Conservation (phyloP, 2,797 vertebrate species). For the Hephaestus fuliginosus region DNA sequence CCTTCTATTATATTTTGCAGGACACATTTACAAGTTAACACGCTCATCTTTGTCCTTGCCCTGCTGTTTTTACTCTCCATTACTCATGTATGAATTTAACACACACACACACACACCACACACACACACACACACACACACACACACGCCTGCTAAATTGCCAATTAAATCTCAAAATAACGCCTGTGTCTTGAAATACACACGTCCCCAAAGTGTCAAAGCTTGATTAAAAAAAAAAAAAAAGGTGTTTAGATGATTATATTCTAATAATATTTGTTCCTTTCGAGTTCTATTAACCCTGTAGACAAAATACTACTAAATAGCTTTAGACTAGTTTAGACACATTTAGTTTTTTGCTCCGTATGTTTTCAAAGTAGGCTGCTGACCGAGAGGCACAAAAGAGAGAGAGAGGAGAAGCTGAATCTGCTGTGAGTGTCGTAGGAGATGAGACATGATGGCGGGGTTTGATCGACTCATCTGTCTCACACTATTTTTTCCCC, state of each 20-base stretch:
- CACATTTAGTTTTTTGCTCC: neutral
- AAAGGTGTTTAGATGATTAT: conserved; percentile 69
- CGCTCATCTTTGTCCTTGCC: conserved; percentile 30
- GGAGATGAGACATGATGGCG: conserved; percentile 49
- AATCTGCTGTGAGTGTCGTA: conserved; percentile 26
- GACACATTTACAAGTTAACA: conserved; percentile 16
- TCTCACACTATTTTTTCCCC: conserved; percentile 24
- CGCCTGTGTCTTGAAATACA: conserved; percentile 64
- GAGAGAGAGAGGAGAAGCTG: conserved; percentile 35
- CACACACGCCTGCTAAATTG: conserved; percentile 39
- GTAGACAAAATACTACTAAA: conserved; percentile 20
- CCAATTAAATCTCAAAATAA: conserved; percentile 77
- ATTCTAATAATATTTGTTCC: conserved; percentile 71
- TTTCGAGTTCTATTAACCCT: conserved; percentile 61
- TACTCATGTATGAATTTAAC: conserved; percentile 20
- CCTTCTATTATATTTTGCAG: neutral
- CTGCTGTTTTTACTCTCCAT: conserved; percentile 15
- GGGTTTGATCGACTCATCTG: conserved; percentile 54
- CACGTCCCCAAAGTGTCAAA: conserved; percentile 65
- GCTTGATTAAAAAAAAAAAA: conserved; percentile 65
- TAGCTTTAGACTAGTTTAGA: neutral
- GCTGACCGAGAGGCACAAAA: conserved; percentile 11
- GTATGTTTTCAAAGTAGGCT: conserved; percentile 1
- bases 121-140: conserved; percentile 14
- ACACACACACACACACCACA: conserved; percentile 14